Evolutionary conservation across 2,113 vertebrate genomes (phyloP), one percentile per base, ranked within the genome.

Genomic region (Dipodomys ordii): DNA sequence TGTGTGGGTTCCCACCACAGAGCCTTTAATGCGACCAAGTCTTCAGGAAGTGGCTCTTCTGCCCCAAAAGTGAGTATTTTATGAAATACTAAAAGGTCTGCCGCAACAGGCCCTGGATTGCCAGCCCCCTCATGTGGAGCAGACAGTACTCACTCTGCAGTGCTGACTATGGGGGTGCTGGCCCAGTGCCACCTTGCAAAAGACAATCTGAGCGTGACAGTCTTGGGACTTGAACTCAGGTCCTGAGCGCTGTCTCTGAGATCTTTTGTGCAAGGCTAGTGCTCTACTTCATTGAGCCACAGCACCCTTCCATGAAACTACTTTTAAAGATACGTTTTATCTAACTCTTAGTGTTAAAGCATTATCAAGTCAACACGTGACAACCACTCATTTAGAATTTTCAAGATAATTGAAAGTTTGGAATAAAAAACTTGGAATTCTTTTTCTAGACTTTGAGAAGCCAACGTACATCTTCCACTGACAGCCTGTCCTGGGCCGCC

Each of bases 391-490:
- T 19, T 82, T 10, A n/a, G 74, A 64, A 13, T 27, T 46, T 39
- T 20, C 5, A n/a, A 53, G 62, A 10, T 64, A 23, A 15, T 19
- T 60, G 53, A 22, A 49, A 32, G 32, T 15, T 20, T 67, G 64
- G 53, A 57, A 57, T 57, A 64, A 64, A 64, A 64, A 64, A 64
- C 23, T 19, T 60, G 53, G 28, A 49, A 30, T 44, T 15, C 20
- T 67, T 53, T 74, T 62, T 74, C 46, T 64, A 9, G 39, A 39
- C 4, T 69, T 83, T 69, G 4, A 16, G 46, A 78, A 83, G 30
- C 18, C 64, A 23, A 9, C 0, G 0, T 20, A 30, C 15, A 2
- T 28, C 53, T 19, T 8, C 15, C 28, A 1, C 4, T 67, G 7
- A 8, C 16, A 32, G 53, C 53, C 12, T 6, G 0, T 35, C 62